These are phyloP conservation scores for Telmatochromis sp. DNA, from an alignment of 2,113 vertebrate genomes.

Conservation along the genomic window DNA sequence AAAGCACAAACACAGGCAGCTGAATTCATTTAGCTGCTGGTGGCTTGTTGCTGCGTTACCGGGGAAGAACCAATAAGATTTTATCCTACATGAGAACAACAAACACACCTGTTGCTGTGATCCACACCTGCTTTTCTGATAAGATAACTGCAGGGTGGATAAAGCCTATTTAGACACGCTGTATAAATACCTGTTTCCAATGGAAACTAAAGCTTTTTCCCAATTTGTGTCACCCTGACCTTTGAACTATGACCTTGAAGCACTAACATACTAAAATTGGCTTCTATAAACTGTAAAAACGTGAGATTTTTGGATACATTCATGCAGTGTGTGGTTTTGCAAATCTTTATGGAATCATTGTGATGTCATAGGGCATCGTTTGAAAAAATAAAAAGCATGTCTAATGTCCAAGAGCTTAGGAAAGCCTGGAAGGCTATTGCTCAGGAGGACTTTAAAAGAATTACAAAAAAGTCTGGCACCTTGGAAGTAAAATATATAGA, in stretches of 20 bases:
- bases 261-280: neutral
- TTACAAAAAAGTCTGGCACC: neutral
- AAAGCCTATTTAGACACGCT: neutral
- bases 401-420: neutral
- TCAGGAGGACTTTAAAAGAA: neutral
- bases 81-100: neutral
- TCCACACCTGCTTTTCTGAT: neutral
- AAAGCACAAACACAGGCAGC: neutral
- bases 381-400: neutral
- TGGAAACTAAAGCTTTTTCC: neutral
- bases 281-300: neutral
- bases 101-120: neutral
- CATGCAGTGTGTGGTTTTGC: neutral
- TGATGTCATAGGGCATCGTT: neutral
- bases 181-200: neutral
- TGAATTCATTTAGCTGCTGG: neutral
- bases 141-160: neutral
- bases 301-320: neutral
- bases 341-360: neutral
- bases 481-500: neutral
- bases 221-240: neutral
- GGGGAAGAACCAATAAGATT: neutral
- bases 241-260: neutral
- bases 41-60: constrained; percentile 35
- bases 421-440: neutral